Base-by-base conservation (phyloP, 2,113 vertebrate genomes). In the Chlorodrepanis virens region DNA sequence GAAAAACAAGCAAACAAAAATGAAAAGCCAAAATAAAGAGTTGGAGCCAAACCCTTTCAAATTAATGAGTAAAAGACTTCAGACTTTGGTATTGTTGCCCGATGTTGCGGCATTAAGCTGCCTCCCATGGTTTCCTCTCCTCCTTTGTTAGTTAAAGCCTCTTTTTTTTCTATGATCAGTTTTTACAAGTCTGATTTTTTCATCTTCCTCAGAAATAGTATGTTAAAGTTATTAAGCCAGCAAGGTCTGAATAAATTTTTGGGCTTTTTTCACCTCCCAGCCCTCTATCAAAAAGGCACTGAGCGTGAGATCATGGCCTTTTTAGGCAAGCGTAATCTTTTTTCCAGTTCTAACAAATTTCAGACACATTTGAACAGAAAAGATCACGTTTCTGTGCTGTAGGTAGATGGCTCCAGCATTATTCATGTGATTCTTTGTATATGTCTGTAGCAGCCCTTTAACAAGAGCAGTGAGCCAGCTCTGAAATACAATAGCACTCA, bases 341-440 rank as follows among this genome's bases (percentile, higher is more conserved):
- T 98, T 98, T 97, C 97, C 97, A 98, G 96, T 96, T 96, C 86
- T 96, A 95, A 95, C 94, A 97, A 96, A 98, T 97, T 97, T 97
- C 96, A 97, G 97, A 86, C 95, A 96, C 96, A 96, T 97, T 98
- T 96, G 94, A 96, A 89, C 90, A 97, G 96, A 97, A 94, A 91
- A 96, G 89, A 97, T 98, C 97, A 93, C 42, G 12, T 98, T 98
- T 98, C 97, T 83, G 80, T 97, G 96, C 95, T 97, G 95, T 96
- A 98, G 97, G 98, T 97, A 98, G 96, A 96, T 97, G 97, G 87
- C 96, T 97, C 95, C 95, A 96, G 83, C 91, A 97, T 97, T 91
- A 90, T 96, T 97, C 97, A 91, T 89, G 59, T 82, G 92, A 98
- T 93, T 96, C 97, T 96, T 97, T 96, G 93, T 97, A 28, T 96